These are phyloP conservation scores for Engystomops pustulosus DNA, from an alignment of 2,113 vertebrate genomes.

Conservation along the genomic window DNA sequence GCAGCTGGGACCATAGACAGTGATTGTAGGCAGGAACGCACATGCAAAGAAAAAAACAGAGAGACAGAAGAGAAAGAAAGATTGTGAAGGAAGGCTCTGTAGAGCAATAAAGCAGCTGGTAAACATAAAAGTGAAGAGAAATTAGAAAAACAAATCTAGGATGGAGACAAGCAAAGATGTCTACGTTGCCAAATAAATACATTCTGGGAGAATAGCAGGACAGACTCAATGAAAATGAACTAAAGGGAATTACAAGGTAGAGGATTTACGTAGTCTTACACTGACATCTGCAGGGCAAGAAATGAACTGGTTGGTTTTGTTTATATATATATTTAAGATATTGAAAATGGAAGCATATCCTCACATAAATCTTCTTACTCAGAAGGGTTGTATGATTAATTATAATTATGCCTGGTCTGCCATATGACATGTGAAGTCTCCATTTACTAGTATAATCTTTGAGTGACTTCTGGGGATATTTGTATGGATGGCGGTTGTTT, in stretches of 20 bases:
- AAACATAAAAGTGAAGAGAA: constrained; percentile 80
- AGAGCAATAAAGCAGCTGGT: constrained; percentile 82
- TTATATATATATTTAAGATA: neutral
- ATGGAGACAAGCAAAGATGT: constrained; percentile 68
- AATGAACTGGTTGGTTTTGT: constrained; percentile 36
- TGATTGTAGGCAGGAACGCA: constrained; percentile 81
- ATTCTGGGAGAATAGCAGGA: constrained; percentile 61
- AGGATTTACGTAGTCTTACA: constrained; percentile 60
- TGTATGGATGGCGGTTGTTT: too few species aligned
- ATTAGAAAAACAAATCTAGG: constrained; percentile 83
- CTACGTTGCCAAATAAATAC: constrained; percentile 61
- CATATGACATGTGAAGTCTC: neutral
- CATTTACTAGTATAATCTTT: too few species aligned
- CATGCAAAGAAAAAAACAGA: constrained; percentile 67
- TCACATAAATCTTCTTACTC: neutral
- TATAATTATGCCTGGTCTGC: too few species aligned
- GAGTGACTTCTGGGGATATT: neutral
- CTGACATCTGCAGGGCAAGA: constrained; percentile 73
- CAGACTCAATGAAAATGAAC: constrained; percentile 68
- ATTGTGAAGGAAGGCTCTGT: constrained; percentile 72
- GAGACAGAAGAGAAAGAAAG: constrained; percentile 69
- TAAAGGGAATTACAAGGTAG: constrained; percentile 45
- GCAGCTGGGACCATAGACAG: constrained; percentile 84
- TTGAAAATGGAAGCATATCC: neutral
- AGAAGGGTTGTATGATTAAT: neutral